Percentiles rank a stretch among this genome's conserved stretches.
These are phyloP conservation scores for Regulus satrapa DNA, from an alignment of 2,113 vertebrate genomes.

Conservation along the genomic window DNA sequence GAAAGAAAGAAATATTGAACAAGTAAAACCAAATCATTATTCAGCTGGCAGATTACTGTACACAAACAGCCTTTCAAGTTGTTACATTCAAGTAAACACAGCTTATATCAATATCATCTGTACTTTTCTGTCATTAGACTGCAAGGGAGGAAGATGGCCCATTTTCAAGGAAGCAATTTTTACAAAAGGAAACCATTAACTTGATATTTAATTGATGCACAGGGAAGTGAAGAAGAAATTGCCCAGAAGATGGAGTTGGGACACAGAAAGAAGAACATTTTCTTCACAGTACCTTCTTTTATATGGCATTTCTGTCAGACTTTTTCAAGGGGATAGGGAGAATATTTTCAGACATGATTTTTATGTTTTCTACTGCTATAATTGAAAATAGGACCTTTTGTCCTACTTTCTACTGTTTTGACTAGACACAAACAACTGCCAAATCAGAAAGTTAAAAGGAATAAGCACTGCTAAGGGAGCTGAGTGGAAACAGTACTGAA, in stretches of 20 bases:
- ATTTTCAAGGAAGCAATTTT: constrained; percentile 1
- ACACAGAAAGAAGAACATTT: background rate
- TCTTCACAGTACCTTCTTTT: background rate
- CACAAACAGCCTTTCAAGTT: background rate
- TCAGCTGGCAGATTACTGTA: background rate
- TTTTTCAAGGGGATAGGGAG: background rate
- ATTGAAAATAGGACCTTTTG: background rate
- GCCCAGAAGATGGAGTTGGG: background rate
- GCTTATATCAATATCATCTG: background rate
- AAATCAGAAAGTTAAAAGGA: background rate
- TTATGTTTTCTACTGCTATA: background rate
- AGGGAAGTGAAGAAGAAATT: background rate
- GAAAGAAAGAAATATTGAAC: background rate
- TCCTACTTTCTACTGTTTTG: background rate
- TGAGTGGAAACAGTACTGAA: background rate
- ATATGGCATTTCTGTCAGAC: background rate
- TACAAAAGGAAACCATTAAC: background rate
- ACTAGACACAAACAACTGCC: background rate
- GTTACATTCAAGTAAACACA: background rate
- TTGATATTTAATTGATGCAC: background rate
- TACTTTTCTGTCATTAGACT: background rate
- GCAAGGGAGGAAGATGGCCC: background rate
- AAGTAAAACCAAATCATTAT: background rate
- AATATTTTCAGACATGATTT: background rate
- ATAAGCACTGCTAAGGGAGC: background rate